These are phyloP conservation scores for Apodemia duryi DNA, from an alignment of 2,888 invertebrate species.

Conservation along the genomic window DNA sequence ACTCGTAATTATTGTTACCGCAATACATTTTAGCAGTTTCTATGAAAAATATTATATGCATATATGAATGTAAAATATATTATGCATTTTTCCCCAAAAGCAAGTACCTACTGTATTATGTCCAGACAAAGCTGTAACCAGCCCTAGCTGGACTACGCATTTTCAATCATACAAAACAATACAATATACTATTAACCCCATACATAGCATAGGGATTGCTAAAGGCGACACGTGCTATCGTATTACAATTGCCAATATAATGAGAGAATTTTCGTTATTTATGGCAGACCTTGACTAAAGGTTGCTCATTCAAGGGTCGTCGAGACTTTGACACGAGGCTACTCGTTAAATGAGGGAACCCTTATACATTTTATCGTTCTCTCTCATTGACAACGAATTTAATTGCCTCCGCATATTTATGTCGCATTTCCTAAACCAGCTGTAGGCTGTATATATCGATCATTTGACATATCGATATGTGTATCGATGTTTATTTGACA, in stretches of 20 bases:
- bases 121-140: neutral
- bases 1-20: too few relatives aligned
- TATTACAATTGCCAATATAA: constrained; percentile 17
- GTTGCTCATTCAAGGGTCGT: constrained; percentile 14
- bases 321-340: constrained; percentile 17
- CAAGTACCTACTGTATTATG: too few relatives aligned
- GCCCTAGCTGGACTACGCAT: constrained; percentile 20
- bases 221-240: constrained; percentile 23
- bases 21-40: too few relatives aligned
- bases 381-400: constrained; percentile 1
- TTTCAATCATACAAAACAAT: constrained; percentile 16
- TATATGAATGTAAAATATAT: too few relatives aligned
- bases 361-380: constrained; percentile 15
- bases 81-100: too few relatives aligned
- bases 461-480: too few relatives aligned
- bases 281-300: constrained; percentile 15
- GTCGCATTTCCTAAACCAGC: too few relatives aligned
- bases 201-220: constrained; percentile 25
- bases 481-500: too few relatives aligned
- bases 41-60: too few relatives aligned
- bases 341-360: constrained; percentile 15
- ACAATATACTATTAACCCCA: constrained; percentile 30
- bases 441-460: too few relatives aligned
- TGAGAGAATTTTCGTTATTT: constrained; percentile 11
- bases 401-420: neutral